Conservation (phyloP, 2,113 vertebrate species). For the Python bivittatus region DNA sequence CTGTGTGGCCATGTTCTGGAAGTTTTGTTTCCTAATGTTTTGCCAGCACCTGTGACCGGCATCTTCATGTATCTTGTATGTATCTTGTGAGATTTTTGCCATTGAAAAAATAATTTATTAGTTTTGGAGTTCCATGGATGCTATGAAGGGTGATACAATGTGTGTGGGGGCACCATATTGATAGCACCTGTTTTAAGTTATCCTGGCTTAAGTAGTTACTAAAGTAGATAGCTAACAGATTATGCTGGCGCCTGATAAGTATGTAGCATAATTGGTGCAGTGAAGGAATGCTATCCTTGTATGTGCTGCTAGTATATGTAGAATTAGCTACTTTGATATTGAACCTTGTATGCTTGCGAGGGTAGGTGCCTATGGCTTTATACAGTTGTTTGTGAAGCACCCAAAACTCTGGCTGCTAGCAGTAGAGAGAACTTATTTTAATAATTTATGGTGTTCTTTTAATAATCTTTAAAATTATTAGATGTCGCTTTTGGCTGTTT, state of each 20-base stretch:
- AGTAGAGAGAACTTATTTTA: background rate
- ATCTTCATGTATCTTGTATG: too few species aligned
- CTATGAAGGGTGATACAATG: too few species aligned
- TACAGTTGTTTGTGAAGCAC: background rate
- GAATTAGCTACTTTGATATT: background rate
- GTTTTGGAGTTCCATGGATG: too few species aligned
- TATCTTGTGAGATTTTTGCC: too few species aligned
- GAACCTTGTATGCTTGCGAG: background rate
- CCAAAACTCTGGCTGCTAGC: background rate
- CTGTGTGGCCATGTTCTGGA: too few species aligned
- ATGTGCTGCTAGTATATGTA: too few species aligned
- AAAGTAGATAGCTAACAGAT: background rate
- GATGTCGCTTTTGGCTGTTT: background rate
- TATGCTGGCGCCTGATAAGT: background rate
- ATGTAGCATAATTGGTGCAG: background rate
- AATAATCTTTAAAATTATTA: too few species aligned
- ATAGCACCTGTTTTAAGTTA: background rate
- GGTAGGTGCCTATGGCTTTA: background rate
- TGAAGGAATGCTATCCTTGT: background rate
- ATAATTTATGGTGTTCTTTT: too few species aligned
- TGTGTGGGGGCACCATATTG: background rate
- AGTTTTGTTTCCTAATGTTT: too few species aligned
- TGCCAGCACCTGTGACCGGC: too few species aligned
- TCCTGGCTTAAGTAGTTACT: background rate
- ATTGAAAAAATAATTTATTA: too few species aligned